Evolutionary conservation across 2,113 vertebrate genomes (phyloP), one percentile per base, ranked within the genome.

Genomic region (Urocolius indicus): DNA sequence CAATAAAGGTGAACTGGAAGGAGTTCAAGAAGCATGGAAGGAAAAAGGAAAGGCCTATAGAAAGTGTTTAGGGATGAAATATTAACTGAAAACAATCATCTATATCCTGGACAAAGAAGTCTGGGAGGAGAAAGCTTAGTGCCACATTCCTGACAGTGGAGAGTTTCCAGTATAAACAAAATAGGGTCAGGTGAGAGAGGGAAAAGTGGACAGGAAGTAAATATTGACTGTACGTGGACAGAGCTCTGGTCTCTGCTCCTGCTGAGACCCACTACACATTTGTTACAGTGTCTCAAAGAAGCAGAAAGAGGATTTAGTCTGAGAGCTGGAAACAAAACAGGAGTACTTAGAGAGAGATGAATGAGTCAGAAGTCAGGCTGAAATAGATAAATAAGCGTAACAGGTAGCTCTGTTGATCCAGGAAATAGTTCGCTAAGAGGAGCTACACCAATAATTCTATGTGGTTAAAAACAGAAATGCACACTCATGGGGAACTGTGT

Each of bases 1-100:
- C 90, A 84, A 94, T 96, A 95, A 95, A 96, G 79, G 73, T 29
- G 69, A 84, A 75, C 90, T 94, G 83, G 88, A 95, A 84, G 49
- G 92, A 93, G 92, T 52, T 95, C 83, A 92, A 89, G 69, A 88
- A 85, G 65, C 45, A n/a, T 67, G 67, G 75, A 90, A 94, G 48
- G 49, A 58, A 86, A 86, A 92, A 92, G 73, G 20, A 81, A 85
- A 86, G 49, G 36, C 29, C 83, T 75, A 17, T 3, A 89, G 73
- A 80, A 87, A 80, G 11, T 38, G 13, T 45, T 84, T 38, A 59
- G 13, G 2, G 2, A 46, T 92, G 65, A 96, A 95, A 92, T 92
- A 84, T 68, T 81, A 81, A 73, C 68, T 68, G 75, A 61, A 93
- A 87, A 83, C 83, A 90, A 88, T 86, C 17, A 15, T 30, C 83